phyloP scores from a whole-genome alignment of 2,888 invertebrate genomes.

The Pseudococcus jackbeardsleyi region DNA sequence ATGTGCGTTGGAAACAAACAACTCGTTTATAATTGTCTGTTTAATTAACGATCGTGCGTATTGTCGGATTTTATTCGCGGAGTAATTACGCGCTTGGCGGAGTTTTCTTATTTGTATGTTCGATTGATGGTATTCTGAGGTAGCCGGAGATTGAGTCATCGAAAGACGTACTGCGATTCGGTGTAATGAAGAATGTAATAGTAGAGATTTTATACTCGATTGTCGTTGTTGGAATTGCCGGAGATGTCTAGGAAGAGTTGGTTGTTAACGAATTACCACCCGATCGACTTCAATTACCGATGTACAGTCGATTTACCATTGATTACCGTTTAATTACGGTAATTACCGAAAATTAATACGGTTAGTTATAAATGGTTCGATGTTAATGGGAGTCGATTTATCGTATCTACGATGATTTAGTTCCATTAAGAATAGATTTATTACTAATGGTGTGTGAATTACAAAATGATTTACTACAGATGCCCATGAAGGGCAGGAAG shows the following conservation, averaged over 20 bases:
- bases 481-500: too few relatives aligned
- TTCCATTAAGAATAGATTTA: too few relatives aligned
- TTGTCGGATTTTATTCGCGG: slow-evolving; percentile 13
- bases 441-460: too few relatives aligned
- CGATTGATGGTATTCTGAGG: not conserved
- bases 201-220: not conserved
- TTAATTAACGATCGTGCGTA: slow-evolving; percentile 38
- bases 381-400: not conserved
- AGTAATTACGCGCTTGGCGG: slow-evolving; percentile 5
- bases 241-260: not conserved
- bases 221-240: not conserved
- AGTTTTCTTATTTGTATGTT: slow-evolving; percentile 16
- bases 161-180: not conserved
- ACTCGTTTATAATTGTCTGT: slow-evolving; percentile 48
- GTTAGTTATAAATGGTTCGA: not conserved
- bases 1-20: slow-evolving; percentile 34
- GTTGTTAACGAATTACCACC: not conserved
- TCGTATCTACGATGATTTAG: not conserved
- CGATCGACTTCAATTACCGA: not conserved
- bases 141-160: not conserved
- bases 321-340: not conserved
- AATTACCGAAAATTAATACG: not conserved
- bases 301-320: not conserved
- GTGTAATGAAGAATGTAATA: too few relatives aligned
- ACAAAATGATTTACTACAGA: too few relatives aligned